Evolutionary conservation across 92 coral and sea anemone genomes (phyloP), one percentile per base, ranked within the genome.

Genomic region (Paramuricea clavata): DNA sequence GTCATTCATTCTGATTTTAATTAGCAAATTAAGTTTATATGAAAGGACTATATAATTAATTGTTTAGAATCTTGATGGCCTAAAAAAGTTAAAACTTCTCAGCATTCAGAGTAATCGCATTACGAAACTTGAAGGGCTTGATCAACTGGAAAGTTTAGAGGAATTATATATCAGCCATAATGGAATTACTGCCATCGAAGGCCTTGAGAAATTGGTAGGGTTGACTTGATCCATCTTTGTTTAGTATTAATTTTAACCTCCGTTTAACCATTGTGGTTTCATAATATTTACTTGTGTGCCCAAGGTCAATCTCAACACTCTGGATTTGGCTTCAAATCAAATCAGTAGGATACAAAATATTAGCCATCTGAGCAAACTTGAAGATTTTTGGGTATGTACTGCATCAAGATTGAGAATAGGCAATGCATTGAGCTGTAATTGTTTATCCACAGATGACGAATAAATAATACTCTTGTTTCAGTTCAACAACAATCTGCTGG

Each of bases 71-170:
- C 93, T 95, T 54, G 90, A 88, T 81, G 85, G 91, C 42, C 91
- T 95, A 28, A 84, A 87, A 69, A 94, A 94, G 82, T 82, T 95
- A 39, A 89, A 83, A 90, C 76, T 92, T 52, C 94, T 95, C 3
- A 95, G 98, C 68, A 95, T 95, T 60, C 98, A 95, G 97, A 97
- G 99, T 86, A 97, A 97, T 69, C 93, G 98, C 21, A 97, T 97
- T 23, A 87, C 87, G 49, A 94, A 97, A 83, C 86, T 97, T 57
- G 95, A 93, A 83, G 98, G 98, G 16, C 91, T 97, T 35, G 97
- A 93, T 16, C 27, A 90, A 42, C 72, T 97, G 86, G 88, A 90
- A 23, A 91, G 82, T 81, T 85, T 97, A 42, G 98, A 97, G 69
- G 99, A 97, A 73, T 81, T 97, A 12, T 97, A 97, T 43, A 97